Evolutionary conservation across 2,888 invertebrate genomes (phyloP), one percentile per base, ranked within the genome.

Genomic region (Agrochola circellaris): DNA sequence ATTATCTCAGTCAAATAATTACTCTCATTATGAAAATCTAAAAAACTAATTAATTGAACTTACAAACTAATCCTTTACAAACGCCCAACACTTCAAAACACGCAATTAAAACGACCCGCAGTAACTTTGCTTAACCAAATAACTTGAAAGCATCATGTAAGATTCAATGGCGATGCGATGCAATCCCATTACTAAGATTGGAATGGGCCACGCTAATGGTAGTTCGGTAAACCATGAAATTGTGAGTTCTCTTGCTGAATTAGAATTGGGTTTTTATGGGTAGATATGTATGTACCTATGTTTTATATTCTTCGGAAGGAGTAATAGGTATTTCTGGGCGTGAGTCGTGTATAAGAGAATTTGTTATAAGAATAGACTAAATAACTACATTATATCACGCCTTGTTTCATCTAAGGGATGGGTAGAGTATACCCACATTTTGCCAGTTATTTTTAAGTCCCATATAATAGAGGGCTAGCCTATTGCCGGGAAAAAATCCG

Each of bases 141-240:
- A 85, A 80, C 72, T 89, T 76, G 65, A 66, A 38, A 82, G 68
- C 75, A 88, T 81, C 88, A 78, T 78, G 75, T 81, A 86, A 87
- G 82, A 89, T 87, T 83, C 83, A 78, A 84, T 81, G 79, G 79
- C 73, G 58, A 69, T 83, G 87, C 84, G 58, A 69, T 83, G 88
- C 84, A 79, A 89, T 83, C 71, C 83, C 84, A 88, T 88, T 89
- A 89, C 87, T 54, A 61, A 88, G 83, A 89, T 88, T 88, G 82
- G 79, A 88, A 87, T 73, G 58, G 82, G 67, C 73, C 26, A 60
- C 69, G 67, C 73, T 87, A 88, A 87, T 84, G 75, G 82, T 81
- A 61, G 78, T 78, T 80, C 75, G 75, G 87, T 77, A 77, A 86
- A 80, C 78, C 78, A 88, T 87, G 79, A 87, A 82, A 88, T 87